These are phyloP conservation scores for Panagrolaimus sp. DNA, from an alignment of 1,140 invertebrate genomes.

Conservation along the genomic window DNA sequence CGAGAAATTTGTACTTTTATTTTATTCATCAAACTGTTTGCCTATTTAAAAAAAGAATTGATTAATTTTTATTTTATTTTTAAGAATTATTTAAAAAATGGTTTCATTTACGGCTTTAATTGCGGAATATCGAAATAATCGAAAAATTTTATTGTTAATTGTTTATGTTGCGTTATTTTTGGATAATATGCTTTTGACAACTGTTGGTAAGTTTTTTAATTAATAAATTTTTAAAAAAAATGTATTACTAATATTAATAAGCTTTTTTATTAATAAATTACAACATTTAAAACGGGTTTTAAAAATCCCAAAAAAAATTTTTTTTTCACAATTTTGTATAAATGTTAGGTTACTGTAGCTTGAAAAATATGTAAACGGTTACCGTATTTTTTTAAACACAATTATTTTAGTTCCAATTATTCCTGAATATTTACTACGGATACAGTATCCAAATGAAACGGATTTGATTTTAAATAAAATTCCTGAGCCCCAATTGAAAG, in stretches of 20 bases:
- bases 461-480: conserved; percentile 40
- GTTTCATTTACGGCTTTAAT: conserved; percentile 16
- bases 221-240: not conserved
- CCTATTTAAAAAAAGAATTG: too few species aligned
- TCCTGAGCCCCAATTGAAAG: not conserved
- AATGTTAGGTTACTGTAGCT: too few species aligned
- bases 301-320: too few species aligned
- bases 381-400: not conserved
- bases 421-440: conserved; percentile 63
- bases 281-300: too few species aligned
- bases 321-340: too few species aligned
- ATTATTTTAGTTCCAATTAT: conserved; percentile 63
- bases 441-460: conserved; percentile 60
- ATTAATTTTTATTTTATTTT: too few species aligned
- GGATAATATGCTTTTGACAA: conserved; percentile 97
- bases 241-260: too few species aligned
- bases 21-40: too few species aligned
- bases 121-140: conserved; percentile 69
- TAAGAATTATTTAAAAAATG: too few species aligned
- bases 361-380: too few species aligned
- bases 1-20: too few species aligned
- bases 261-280: too few species aligned
- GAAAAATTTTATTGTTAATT: conserved; percentile 86
- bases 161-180: conserved; percentile 94
- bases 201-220: conserved; percentile 71